Percentiles rank a stretch among this genome's conserved stretches.
Conservation (phyloP, 2,797 vertebrate genomes). For the Lophotriccus pileatus region DNA sequence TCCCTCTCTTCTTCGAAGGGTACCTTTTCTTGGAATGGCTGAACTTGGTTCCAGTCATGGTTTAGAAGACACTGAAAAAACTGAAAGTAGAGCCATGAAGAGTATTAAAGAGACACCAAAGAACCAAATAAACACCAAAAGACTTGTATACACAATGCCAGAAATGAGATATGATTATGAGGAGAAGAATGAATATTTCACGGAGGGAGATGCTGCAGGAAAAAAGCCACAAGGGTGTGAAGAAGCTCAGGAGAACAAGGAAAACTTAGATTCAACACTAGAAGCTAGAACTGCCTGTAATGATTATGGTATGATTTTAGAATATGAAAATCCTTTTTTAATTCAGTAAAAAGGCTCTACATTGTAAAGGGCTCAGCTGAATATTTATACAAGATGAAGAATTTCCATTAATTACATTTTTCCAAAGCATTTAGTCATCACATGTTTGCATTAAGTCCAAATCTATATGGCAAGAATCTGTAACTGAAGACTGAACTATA, state of each 20-base stretch:
- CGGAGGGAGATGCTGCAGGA: background rate
- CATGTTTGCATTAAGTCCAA: background rate
- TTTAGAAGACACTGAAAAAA: background rate
- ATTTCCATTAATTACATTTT: background rate
- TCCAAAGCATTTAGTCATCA: background rate
- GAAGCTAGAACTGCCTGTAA: background rate
- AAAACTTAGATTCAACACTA: background rate
- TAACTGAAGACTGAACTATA: background rate
- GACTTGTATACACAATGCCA: background rate
- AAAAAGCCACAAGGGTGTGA: background rate
- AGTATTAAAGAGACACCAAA: background rate
- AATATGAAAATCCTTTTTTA: background rate
- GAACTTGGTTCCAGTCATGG: background rate
- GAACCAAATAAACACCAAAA: background rate
- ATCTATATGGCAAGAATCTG: background rate
- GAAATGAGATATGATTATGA: conserved; percentile 40
- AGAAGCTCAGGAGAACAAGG: background rate
- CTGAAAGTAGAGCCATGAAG: background rate
- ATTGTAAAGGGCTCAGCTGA: background rate
- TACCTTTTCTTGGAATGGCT: background rate
- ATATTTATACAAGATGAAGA: background rate
- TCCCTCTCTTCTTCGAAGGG: background rate
- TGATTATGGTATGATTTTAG: background rate
- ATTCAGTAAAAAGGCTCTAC: background rate
- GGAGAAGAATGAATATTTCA: background rate